phyloP scores from a whole-genome alignment of 2,113 vertebrate genomes.

The Setophaga petechia region DNA sequence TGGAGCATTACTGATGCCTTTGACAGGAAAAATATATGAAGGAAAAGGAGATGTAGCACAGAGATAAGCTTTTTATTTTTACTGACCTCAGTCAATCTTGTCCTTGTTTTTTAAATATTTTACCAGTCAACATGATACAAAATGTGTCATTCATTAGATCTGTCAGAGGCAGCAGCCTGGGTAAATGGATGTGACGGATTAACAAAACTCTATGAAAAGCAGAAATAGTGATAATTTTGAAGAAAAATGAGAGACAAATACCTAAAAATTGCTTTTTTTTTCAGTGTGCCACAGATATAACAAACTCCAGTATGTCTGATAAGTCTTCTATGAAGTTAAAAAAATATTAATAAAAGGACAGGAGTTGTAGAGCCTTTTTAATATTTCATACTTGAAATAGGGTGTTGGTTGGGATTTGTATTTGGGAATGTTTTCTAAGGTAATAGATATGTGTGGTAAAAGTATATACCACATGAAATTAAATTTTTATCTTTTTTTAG shows the following conservation, averaged over 20 bases:
- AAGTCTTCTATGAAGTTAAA: background rate
- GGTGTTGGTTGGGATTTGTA: background rate
- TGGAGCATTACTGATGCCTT: slow-evolving; percentile 39
- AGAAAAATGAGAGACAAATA: background rate
- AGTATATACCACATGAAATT: background rate
- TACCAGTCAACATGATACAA: slow-evolving; percentile 1
- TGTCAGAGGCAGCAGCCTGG: background rate
- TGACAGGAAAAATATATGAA: slow-evolving; percentile 31
- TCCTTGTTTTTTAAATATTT: slow-evolving; percentile 30
- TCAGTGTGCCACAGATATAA: background rate
- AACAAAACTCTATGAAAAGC: background rate
- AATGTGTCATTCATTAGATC: slow-evolving; percentile 44
- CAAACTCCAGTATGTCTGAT: background rate
- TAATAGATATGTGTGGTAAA: background rate
- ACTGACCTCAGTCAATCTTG: background rate
- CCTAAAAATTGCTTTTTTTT: background rate
- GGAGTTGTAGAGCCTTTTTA: background rate
- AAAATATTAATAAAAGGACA: background rate
- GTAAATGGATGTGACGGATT: slow-evolving; percentile 24
- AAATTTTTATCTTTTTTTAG: background rate
- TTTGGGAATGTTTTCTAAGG: background rate
- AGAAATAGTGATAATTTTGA: background rate
- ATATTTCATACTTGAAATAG: background rate
- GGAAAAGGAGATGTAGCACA: background rate
- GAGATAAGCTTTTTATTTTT: slow-evolving; percentile 61